Base-by-base conservation (phyloP, 2,797 vertebrate genomes). In the Falco peregrinus region DNA sequence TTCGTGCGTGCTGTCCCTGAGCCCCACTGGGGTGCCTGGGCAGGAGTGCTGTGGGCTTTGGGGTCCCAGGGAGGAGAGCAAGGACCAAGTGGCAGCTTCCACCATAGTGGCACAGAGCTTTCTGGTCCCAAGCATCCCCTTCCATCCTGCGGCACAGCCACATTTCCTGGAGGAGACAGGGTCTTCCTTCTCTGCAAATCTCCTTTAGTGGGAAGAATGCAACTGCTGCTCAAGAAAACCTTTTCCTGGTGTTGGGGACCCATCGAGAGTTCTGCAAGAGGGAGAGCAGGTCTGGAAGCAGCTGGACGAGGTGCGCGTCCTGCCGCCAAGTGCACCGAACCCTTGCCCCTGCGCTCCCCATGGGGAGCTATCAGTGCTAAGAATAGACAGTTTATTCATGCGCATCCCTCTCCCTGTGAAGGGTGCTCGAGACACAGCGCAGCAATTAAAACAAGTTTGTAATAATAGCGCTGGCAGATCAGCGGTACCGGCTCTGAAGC, bases 361-460 rank as follows among this genome's bases (percentile, higher is more conserved):
- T 3, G 35, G 69, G 65, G 54, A 90, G 20, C 57, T 6, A 3
- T 63, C 57, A 47, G 70, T 3, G 4, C 90, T 95, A 50, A 74
- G 69, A 95, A 91, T 33, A 91, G 76, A 33, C 63, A n/a, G 45
- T 83, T 88, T 71, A 88, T 77, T 89, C 59, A 19, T 59, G 4
- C 1, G 4, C 31, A 29, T 64, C 79, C 82, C 64, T 71, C 29
- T 48, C 59, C 26, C 50, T 45, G 39, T 15, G 50, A 82, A 92
- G 82, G 45, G 80, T 71, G 87, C 94, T 95, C 0, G 3, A 85
- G 82, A 90, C 68, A 3, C 59, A 31, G 80, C 3, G 1, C 45
- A 84, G 92, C 93, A 88, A 91, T 95, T 92, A 87, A 70, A 67
- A n/a, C 31, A 63, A 80, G 67, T 68, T 94, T 4, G 15, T 82